Base-by-base conservation (phyloP, 2,797 vertebrate species). In the Myiotriccus ornatus region DNA sequence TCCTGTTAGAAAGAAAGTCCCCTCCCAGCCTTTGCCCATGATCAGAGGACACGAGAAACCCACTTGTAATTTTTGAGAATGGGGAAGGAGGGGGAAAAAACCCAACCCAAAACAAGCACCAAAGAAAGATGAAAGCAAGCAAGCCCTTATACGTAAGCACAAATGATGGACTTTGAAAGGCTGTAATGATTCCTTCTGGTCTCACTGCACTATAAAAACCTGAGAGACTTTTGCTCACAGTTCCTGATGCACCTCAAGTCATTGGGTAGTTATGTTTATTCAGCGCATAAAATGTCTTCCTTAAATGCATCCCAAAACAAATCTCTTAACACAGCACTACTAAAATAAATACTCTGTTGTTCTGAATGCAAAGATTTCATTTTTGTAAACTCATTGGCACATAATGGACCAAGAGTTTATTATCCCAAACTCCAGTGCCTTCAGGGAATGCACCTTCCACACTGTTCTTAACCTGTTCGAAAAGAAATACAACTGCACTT, bases 341-440 rank as follows among this genome's bases (percentile, higher is more conserved):
- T 87, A 84, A 92, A 96, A 94, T 56, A 89, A 79, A 95, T 84
- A 93, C 91, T 89, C 86, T 76, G 52, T 74, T 83, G 67, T 69
- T 89, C 83, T 59, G 75, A 96, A 86, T 6, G 35, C 30, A 12
- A 63, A 74, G 35, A 78, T 93, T 87, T 91, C 88, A 91, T 91
- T 97, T 97, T 70, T 90, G 65, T 60, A 75, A 69, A 84, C 87
- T 90, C 91, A 74, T 35, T 94, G 87, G 86, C 84, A 95, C 83
- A 52, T 95, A 96, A 96, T 83, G 70, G 95, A 89, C 32, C 6
- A 2, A 22, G 88, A 96, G 95, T 97, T 96, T 97, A 96, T 97
- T 96, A 93, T 95, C 88, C 76, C 73, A 70, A 6, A 84, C 60
- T 74, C 67, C 43, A 30, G 63, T 63, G 59, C 83, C 95, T 74